Base-by-base conservation (phyloP, 2,113 vertebrate species). In the Gobiocypris rarus region DNA sequence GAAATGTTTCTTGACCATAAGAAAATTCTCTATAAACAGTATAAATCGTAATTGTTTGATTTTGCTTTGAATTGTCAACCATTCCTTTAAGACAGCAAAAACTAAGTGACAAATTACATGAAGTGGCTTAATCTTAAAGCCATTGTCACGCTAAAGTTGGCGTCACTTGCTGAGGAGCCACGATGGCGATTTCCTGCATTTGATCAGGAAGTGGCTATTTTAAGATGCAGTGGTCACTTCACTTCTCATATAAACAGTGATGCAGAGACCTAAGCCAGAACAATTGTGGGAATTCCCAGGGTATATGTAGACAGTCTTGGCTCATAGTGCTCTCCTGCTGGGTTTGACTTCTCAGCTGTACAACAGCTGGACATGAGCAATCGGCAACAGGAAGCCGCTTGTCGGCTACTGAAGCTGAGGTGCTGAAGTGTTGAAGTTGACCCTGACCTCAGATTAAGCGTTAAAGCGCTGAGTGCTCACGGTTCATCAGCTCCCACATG, bases 221-320 rank as follows among this genome's bases (percentile, higher is more conserved):
- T 87, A 41, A 63, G 75, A 82, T 17, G 1, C 15, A 38, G 14
- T 71, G 69, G 65, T 86, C 73, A 45, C 74, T 76, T 69, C 26
- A 17, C 8, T 45, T 43, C 67, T 79, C 67, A 74, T 74, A 76
- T 67, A 81, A 89, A 86, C 84, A 81, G 24, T 34, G 74, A 67
- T 26, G 24, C 31, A 52, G 34, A 52, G 28, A 31, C 52, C 7
- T 81, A 52, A 24, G 59, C n/a, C 61, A 84, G 38, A 84, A 87
- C 86, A 89, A 83, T 85, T 81, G 86, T 84, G 86, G 82, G 86
- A 89, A 86, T 87, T 84, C 61, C 61, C 85, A 31, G 56, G 31
- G 54, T 83, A 69, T 34, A 48, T 69, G 24, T 75, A 79, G 58
- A 43, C 71, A 84, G 41, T 26, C 41, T 63, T 34, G n/a, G 56